These are phyloP conservation scores for Callipepla squamata DNA, from an alignment of 2,113 vertebrate genomes.

Conservation along the genomic window DNA sequence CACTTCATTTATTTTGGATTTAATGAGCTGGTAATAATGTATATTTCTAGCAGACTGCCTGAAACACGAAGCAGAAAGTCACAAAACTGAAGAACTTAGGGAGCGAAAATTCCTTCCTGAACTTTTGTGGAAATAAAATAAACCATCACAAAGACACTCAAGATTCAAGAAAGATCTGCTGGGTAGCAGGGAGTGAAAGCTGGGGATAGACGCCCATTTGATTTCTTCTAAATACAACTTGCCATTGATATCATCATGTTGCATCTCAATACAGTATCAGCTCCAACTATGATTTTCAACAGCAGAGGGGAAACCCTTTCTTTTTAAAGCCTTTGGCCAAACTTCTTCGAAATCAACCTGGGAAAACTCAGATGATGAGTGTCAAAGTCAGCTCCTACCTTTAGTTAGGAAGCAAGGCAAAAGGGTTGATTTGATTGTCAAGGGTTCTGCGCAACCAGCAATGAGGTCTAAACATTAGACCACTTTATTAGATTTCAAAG, in stretches of 20 bases:
- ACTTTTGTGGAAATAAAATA: conserved; percentile 7
- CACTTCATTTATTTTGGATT: conserved; percentile 59
- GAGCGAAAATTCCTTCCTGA: not conserved
- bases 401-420: not conserved
- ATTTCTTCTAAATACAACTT: not conserved
- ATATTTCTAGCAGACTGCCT: conserved; percentile 59
- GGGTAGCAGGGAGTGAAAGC: not conserved
- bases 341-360: not conserved
- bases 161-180: not conserved
- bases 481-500: not conserved
- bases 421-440: not conserved
- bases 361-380: rapidly evolving
- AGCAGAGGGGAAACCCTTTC: not conserved
- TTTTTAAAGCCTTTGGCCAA: not conserved
- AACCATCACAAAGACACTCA: not conserved
- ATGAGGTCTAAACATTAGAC: not conserved
- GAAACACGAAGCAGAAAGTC: conserved; percentile 55
- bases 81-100: conserved; percentile 32
- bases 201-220: not conserved
- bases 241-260: not conserved
- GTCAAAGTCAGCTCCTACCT: not conserved
- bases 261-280: not conserved
- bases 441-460: not conserved
- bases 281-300: not conserved
- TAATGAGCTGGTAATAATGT: conserved; percentile 70